Base-by-base conservation (phyloP, 2,888 invertebrate species). In the Pheosia gnoma region DNA sequence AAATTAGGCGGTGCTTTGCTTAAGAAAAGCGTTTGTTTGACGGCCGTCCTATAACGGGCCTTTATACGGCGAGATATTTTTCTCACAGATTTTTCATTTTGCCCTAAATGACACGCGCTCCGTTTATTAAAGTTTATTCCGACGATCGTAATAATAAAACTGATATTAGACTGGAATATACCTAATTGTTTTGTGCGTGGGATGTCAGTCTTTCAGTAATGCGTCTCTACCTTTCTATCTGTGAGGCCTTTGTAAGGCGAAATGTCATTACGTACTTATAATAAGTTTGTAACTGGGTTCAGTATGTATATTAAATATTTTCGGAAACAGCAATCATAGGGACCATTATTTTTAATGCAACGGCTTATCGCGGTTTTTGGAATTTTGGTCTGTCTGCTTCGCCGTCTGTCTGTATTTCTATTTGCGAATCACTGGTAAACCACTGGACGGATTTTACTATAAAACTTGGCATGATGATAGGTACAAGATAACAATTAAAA, bases 1-100 rank as follows among this genome's bases (percentile, higher is more conserved):
- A 93, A 93, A 93, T 93, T 93, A 93, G 93, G 91, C 89, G 84
- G 88, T 89, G 90, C 90, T 89, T 90, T 87, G 85, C 88, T 88
- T 88, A 87, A 89, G 90, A 88, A 89, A 90, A 86, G 89, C 91
- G 89, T 88, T 89, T 89, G 90, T 90, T 87, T 89, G 89, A 86
- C 86, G 87, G 81, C 73, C 81, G 81, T 81, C 88, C 77, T 77
- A 78, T 78, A 72, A 67, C 79, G 73, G 36, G 71, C 74, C 72
- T 79, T 81, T 81, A 80, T 81, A 78, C 71, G 71, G 63, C 39
- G 74, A 62, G 68, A 71, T 76, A 74, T 75, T 75, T 72, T 75
- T 74, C 57, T 69, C 74, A 74, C 74, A 71, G 77, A 75, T 74
- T 72, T 57, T 72, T 67, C 66, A 76, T 72, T 61, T 63, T 62